These are phyloP conservation scores for Chiroxiphia lanceolata DNA, from an alignment of 2,797 vertebrate species.

Conservation along the genomic window DNA sequence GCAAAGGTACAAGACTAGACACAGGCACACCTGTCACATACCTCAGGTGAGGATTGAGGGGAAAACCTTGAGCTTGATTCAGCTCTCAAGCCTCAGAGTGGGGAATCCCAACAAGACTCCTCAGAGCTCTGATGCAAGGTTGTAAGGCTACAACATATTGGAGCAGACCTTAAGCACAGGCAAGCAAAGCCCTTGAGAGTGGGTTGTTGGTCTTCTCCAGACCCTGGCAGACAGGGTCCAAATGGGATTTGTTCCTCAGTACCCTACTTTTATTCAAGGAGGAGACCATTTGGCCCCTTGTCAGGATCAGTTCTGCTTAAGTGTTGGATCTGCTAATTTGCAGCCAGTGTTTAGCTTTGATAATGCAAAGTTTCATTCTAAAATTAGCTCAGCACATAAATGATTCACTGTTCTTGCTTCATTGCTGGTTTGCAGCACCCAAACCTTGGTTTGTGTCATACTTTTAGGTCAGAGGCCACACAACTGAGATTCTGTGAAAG, in stretches of 20 bases:
- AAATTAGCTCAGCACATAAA: neutral
- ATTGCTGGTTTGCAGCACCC: neutral
- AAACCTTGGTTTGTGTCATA: neutral
- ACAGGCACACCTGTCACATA: accelerated
- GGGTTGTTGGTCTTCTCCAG: neutral
- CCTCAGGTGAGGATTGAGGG: neutral
- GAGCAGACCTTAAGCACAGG: neutral
- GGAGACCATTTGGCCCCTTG: neutral
- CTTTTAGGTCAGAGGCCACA: neutral
- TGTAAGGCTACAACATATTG: neutral
- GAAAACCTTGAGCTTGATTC: neutral
- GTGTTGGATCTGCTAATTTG: neutral
- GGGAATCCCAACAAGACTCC: neutral
- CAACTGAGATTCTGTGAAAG: neutral
- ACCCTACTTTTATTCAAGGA: neutral
- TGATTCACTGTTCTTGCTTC: neutral
- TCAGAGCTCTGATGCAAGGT: neutral
- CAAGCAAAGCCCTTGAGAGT: neutral
- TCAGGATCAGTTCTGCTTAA: neutral
- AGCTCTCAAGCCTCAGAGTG: neutral
- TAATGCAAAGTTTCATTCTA: neutral
- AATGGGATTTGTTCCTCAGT: neutral
- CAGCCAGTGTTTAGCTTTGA: neutral
- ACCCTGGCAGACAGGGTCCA: neutral
- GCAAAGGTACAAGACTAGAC: neutral